Conservation (phyloP, 1,140 invertebrate genomes). For the Pseudachorutes palmiensis region DNA sequence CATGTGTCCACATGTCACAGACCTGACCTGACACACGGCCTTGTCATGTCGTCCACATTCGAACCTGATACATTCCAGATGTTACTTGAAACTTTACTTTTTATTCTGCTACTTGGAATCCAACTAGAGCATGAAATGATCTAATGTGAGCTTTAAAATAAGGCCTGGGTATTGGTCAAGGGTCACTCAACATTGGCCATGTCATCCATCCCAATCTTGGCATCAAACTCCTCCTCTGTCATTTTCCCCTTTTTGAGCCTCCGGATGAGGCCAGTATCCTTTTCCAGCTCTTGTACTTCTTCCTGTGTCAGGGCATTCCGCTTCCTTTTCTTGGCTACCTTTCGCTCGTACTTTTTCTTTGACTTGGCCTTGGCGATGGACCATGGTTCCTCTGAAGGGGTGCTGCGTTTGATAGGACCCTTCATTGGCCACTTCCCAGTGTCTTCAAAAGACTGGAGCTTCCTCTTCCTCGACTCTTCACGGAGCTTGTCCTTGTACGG, state of each 20-base stretch:
- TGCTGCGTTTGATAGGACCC: constrained; percentile 44
- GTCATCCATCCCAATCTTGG: not conserved
- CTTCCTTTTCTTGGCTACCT: constrained; percentile 45
- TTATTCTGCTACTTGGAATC: too few species aligned
- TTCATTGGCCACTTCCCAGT: constrained; percentile 68
- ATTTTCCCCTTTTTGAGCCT: constrained; percentile 56
- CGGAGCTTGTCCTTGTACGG: constrained; percentile 72
- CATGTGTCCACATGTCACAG: too few species aligned
- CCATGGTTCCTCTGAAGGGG: constrained; percentile 64
- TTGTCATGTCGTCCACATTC: too few species aligned
- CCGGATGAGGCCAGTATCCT: constrained; percentile 74
- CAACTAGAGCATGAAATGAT: too few species aligned
- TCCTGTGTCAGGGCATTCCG: constrained; percentile 53
- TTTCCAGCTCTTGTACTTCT: constrained; percentile 72
- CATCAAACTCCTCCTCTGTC: constrained; percentile 1
- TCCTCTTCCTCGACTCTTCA: constrained; percentile 63
- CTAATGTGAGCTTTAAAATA: too few species aligned
- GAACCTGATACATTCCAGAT: too few species aligned
- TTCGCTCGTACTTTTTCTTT: constrained; percentile 53
- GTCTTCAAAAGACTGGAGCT: constrained; percentile 60
- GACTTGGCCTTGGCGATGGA: constrained; percentile 68
- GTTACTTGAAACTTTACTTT: too few species aligned
- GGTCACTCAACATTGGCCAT: too few species aligned
- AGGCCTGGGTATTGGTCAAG: too few species aligned
- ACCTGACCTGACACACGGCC: too few species aligned